Conservation (phyloP, 2,888 invertebrate species). For the Cataglyphis cursor region DNA sequence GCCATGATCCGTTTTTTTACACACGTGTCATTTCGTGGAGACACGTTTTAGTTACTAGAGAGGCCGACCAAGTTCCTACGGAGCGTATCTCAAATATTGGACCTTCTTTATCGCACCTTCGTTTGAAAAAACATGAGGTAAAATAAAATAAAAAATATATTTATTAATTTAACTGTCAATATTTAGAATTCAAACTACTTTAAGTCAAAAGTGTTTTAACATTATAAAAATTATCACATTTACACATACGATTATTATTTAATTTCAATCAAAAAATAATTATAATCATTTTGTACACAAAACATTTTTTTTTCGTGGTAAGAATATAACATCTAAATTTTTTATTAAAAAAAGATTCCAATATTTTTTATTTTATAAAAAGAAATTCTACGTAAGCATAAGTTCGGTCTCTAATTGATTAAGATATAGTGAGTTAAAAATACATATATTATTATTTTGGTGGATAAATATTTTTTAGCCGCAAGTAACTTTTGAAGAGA, state of each 20-base stretch:
- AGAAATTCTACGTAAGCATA: background rate
- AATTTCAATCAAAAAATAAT: background rate
- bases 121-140: slow-evolving; percentile 65
- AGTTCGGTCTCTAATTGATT: background rate
- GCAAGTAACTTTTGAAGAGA: slow-evolving; percentile 73
- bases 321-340: background rate
- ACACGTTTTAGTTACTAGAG: slow-evolving; percentile 55
- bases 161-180: background rate
- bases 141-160: background rate
- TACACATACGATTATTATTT: background rate
- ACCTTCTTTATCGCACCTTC: slow-evolving; percentile 14
- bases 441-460: background rate
- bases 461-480: slow-evolving; percentile 55
- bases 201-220: background rate
- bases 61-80: background rate
- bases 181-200: background rate
- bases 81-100: slow-evolving; percentile 38
- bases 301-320: background rate
- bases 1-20: background rate
- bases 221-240: background rate
- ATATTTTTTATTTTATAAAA: background rate
- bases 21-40: slow-evolving; percentile 2
- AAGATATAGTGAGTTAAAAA: background rate
- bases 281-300: background rate
- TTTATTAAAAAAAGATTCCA: background rate